These are phyloP conservation scores for Aporophyla nigra DNA, from an alignment of 2,888 invertebrate genomes.

Conservation along the genomic window DNA sequence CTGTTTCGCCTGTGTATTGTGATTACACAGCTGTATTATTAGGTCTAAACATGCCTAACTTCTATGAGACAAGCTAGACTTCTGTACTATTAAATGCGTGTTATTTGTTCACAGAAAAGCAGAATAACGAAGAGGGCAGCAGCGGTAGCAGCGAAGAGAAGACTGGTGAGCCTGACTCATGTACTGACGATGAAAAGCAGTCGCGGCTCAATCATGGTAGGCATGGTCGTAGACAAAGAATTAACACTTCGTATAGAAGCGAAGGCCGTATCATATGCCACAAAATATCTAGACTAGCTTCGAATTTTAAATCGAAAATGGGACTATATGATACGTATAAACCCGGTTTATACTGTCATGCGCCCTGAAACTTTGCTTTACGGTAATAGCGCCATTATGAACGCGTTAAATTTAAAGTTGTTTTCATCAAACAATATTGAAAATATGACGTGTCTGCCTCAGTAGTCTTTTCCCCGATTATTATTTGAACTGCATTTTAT, in stretches of 20 bases:
- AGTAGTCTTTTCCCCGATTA: conserved; percentile 9
- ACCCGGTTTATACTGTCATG: neutral
- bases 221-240: conserved; percentile 20
- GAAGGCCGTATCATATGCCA: neutral
- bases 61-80: neutral
- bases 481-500: conserved; percentile 45
- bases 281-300: neutral
- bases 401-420: neutral
- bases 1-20: neutral
- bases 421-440: neutral
- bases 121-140: conserved; percentile 78
- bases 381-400: neutral
- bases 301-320: no score
- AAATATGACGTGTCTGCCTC: neutral
- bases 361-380: no score
- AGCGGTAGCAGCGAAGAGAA: conserved; percentile 83
- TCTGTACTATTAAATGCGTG: conserved; percentile 28
- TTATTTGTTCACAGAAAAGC: conserved; percentile 77
- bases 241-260: neutral
- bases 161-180: conserved; percentile 77
- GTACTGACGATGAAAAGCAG: conserved; percentile 88
- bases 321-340: neutral
- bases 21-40: neutral
- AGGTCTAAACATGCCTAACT: no score
- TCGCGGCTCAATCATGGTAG: conserved; percentile 86